Conservation (phyloP, 2,888 invertebrate genomes). For the Iphiclides podalirius region DNA sequence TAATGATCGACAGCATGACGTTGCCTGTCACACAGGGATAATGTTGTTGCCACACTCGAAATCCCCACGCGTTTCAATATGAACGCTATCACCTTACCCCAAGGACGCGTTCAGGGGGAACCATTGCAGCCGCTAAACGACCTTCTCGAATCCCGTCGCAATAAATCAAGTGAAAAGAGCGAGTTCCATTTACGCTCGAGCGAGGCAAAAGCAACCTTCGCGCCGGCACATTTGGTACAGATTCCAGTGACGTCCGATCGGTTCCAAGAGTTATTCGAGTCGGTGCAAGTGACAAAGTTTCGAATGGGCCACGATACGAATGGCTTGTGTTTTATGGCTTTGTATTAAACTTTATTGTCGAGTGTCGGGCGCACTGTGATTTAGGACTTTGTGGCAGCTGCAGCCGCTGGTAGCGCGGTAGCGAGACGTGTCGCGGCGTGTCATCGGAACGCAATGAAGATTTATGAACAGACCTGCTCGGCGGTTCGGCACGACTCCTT, state of each 20-base stretch:
- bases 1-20: conserved; percentile 79
- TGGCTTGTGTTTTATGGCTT: conserved; percentile 29
- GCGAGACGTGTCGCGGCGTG: conserved; percentile 78
- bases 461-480: conserved; percentile 73
- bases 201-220: conserved; percentile 52
- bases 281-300: conserved; percentile 56
- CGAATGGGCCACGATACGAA: conserved; percentile 29
- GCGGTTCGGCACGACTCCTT: conserved; percentile 51
- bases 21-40: conserved; percentile 76
- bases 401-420: conserved; percentile 62
- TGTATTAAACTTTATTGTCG: conserved; percentile 5
- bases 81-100: conserved; percentile 27
- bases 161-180: conserved; percentile 72
- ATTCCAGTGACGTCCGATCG: conserved; percentile 40
- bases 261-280: conserved; percentile 54
- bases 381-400: conserved; percentile 45
- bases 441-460: conserved; percentile 79
- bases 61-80: conserved; percentile 29
- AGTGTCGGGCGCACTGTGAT: conserved; percentile 27
- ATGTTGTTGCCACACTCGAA: conserved; percentile 70
- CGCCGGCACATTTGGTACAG: conserved; percentile 40
- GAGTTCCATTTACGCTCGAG: conserved; percentile 51
- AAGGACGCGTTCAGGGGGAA: conserved; percentile 33
- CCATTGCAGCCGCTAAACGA: conserved; percentile 33
- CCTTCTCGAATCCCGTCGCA: conserved; percentile 46